A percentile compares a stretch with the other conserved stretches of the same genome.
These are phyloP conservation scores for Dissostichus mawsoni DNA, from an alignment of 2,113 vertebrate species.

Conservation along the genomic window DNA sequence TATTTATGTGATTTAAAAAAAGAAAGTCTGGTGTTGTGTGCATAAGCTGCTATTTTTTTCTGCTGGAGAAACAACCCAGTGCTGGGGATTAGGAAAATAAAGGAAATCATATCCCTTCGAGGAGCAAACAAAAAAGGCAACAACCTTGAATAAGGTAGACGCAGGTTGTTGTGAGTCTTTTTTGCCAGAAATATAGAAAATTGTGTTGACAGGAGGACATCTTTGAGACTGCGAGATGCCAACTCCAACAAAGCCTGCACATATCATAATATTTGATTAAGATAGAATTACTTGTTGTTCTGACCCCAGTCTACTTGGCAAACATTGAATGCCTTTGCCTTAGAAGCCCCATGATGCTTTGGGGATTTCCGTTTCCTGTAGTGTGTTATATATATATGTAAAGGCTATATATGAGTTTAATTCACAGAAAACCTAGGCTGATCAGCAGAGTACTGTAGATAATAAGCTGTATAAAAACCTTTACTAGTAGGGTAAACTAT, in stretches of 20 bases:
- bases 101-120: background rate
- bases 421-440: background rate
- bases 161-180: constrained; percentile 7
- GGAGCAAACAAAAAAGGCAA: background rate
- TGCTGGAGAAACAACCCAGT: background rate
- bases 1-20: background rate
- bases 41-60: background rate
- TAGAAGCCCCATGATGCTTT: background rate
- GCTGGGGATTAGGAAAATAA: background rate
- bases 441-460: background rate
- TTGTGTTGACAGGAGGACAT: background rate
- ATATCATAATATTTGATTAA: background rate
- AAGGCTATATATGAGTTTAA: background rate
- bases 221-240: background rate
- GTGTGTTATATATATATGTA: no score
- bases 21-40: background rate
- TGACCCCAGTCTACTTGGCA: constrained; percentile 4
- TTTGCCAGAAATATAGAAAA: background rate
- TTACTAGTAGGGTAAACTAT: background rate
- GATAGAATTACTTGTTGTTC: background rate
- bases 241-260: background rate
- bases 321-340: constrained; percentile 17
- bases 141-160: background rate
- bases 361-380: no score
- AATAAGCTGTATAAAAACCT: background rate